These are phyloP conservation scores for Bombus waltoni DNA, from an alignment of 1,140 invertebrate species.

Conservation along the genomic window DNA sequence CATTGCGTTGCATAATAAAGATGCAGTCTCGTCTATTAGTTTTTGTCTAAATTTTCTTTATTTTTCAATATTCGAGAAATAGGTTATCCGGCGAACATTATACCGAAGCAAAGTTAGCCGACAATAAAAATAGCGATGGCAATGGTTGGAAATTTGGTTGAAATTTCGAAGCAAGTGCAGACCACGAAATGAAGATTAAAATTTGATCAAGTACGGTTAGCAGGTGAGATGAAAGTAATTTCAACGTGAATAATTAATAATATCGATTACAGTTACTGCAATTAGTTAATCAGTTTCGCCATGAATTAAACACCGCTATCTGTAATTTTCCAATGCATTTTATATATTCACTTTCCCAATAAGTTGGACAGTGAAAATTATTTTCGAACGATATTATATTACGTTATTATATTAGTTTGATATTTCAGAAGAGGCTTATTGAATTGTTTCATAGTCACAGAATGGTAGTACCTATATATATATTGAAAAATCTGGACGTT, in stretches of 20 bases:
- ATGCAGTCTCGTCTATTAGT: neutral
- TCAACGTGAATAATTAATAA: constrained; percentile 42
- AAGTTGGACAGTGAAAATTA: neutral
- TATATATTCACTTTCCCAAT: too few relatives aligned
- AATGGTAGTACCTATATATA: too few relatives aligned
- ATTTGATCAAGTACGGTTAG: constrained; percentile 43
- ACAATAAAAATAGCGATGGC: constrained; percentile 45
- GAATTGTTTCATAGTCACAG: neutral
- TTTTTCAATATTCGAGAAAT: neutral
- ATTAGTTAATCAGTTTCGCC: neutral
- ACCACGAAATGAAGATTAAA: constrained; percentile 54
- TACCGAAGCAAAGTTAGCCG: neutral
- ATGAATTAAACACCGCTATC: neutral
- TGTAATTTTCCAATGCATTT: too few relatives aligned
- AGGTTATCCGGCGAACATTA: neutral
- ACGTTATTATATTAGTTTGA: too few relatives aligned
- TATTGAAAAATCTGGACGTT: neutral
- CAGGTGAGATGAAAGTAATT: constrained; percentile 6
- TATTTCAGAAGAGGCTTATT: neutral
- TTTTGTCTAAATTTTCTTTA: neutral
- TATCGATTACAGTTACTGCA: neutral
- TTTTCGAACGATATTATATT: neutral
- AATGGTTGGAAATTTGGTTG: neutral
- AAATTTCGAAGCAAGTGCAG: constrained; percentile 18
- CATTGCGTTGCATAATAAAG: neutral